Conservation (phyloP, 2,888 invertebrate genomes). For the Eulithis prunata region DNA sequence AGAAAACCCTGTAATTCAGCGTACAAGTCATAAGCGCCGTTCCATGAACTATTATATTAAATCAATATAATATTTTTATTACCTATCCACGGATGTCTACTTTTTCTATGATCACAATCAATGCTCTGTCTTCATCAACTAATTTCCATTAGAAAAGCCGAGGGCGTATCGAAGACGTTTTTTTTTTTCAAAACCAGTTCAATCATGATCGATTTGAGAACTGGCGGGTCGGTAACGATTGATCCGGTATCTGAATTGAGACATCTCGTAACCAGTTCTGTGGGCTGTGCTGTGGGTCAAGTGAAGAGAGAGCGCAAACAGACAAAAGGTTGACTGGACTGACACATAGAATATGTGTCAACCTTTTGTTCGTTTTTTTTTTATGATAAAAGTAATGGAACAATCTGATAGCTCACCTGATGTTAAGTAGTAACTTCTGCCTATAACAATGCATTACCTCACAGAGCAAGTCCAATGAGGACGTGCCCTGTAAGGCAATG, state of each 20-base stretch:
- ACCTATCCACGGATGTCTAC: slow-evolving; percentile 11
- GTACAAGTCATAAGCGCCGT: slow-evolving; percentile 1
- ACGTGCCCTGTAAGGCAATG: too few relatives aligned
- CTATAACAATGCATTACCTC: too few relatives aligned
- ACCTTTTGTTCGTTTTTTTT: too few relatives aligned
- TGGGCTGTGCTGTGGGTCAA: slow-evolving; percentile 47
- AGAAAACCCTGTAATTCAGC: too few relatives aligned
- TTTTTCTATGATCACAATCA: slow-evolving; percentile 27
- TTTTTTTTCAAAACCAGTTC: slow-evolving; percentile 72
- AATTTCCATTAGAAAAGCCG: slow-evolving; percentile 40
- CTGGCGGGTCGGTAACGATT: slow-evolving; percentile 74
- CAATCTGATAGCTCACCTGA: too few relatives aligned
- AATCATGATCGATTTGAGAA: slow-evolving; percentile 77
- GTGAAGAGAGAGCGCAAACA: slow-evolving; percentile 46
- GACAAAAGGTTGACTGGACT: too few relatives aligned
- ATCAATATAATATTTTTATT: slow-evolving; percentile 42
- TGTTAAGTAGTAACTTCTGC: too few relatives aligned
- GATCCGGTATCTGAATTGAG: slow-evolving; percentile 81
- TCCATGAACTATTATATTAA: slow-evolving; percentile 8
- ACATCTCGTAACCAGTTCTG: slow-evolving; percentile 80
- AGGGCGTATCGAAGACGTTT: slow-evolving; percentile 46
- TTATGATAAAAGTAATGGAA: too few relatives aligned
- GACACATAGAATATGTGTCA: too few relatives aligned
- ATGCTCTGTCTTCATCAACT: slow-evolving; percentile 31
- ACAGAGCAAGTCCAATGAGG: too few relatives aligned